phyloP scores from a whole-genome alignment of 1,140 invertebrate genomes.

The Charaxes varanes region DNA sequence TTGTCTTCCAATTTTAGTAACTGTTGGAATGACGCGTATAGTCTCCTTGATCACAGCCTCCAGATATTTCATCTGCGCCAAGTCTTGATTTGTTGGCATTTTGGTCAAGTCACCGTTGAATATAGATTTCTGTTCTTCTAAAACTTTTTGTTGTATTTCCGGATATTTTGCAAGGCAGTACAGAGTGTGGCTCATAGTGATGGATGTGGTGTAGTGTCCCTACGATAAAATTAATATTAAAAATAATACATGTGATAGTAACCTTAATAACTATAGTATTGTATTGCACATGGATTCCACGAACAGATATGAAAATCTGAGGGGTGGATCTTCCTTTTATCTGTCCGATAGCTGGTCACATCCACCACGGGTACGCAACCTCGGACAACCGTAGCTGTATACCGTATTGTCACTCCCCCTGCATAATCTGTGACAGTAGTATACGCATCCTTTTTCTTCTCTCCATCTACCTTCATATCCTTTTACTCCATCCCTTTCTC shows the following conservation, averaged over 20 bases:
- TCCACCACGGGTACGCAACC: no score
- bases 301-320: background rate
- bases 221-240: slow-evolving; percentile 9
- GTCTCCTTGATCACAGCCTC: slow-evolving; percentile 39
- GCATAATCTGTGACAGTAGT: no score
- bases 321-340: no score
- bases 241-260: no score
- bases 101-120: slow-evolving; percentile 24
- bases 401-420: no score
- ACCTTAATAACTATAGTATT: background rate
- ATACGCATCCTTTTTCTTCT: no score
- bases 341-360: no score
- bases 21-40: slow-evolving; percentile 30
- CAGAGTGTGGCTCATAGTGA: slow-evolving; percentile 32
- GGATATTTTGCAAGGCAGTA: slow-evolving; percentile 33
- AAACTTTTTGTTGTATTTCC: slow-evolving; percentile 31
- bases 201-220: slow-evolving; percentile 38
- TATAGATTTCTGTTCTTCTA: slow-evolving; percentile 31
- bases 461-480: no score
- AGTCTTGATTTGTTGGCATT: slow-evolving; percentile 24
- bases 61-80: slow-evolving; percentile 37
- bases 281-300: background rate
- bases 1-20: slow-evolving; percentile 34
- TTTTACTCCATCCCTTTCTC: no score
- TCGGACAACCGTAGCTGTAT: no score